These are phyloP conservation scores for Odontocolon sp. DNA, from an alignment of 2,888 invertebrate genomes.

Conservation along the genomic window DNA sequence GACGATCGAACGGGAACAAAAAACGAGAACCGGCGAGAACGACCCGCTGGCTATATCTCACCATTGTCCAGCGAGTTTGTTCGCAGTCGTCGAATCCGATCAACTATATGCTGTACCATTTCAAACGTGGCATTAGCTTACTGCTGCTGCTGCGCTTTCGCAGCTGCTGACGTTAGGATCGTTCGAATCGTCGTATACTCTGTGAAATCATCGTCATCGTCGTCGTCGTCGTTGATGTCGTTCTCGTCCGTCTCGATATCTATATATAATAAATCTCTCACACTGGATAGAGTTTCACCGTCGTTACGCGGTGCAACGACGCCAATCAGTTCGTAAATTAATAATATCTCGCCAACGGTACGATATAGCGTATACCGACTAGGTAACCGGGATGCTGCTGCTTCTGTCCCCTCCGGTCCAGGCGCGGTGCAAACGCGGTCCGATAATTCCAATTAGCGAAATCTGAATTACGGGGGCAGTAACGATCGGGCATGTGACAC, in stretches of 20 bases:
- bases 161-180: neutral
- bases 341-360: constrained; percentile 70
- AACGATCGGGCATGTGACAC: constrained; percentile 61
- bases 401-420: constrained; percentile 1
- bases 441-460: constrained; percentile 76
- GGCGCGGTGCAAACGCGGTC: constrained; percentile 57
- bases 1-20: constrained; percentile 29
- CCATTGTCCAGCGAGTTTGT: constrained; percentile 56
- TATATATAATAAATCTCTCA: constrained; percentile 12
- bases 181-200: neutral
- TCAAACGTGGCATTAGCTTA: neutral
- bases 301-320: constrained; percentile 52
- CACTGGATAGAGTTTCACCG: constrained; percentile 14
- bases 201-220: no score
- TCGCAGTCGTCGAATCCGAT: constrained; percentile 12
- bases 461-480: constrained; percentile 66
- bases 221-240: no score
- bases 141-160: neutral
- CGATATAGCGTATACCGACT: constrained; percentile 28
- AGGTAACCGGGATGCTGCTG: neutral
- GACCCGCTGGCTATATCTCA: constrained; percentile 64
- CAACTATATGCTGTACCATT: neutral
- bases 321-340: constrained; percentile 71
- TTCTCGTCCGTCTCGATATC: neutral
- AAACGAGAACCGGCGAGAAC: constrained; percentile 56